A percentile compares a stretch with the other conserved stretches of the same genome.
Evolutionary conservation across 2,113 vertebrate species (phyloP).

Genomic region (Cebus imitator): DNA sequence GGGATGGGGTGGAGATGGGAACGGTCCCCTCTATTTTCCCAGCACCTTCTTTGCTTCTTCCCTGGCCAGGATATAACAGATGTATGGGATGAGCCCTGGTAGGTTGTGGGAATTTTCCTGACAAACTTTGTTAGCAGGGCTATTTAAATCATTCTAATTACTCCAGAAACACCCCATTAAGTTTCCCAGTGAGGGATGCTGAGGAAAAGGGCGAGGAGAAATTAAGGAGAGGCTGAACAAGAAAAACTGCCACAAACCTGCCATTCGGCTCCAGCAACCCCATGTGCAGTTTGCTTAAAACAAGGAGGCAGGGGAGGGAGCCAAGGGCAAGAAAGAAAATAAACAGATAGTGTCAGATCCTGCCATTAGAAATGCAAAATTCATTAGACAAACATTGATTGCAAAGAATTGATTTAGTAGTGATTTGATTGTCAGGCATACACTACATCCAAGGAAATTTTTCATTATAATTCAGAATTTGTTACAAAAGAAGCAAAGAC

Average conservation of each 20-base stretch:
- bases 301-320: constrained; percentile 41
- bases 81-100: constrained; percentile 3
- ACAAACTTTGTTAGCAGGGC: constrained; percentile 79
- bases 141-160: constrained; percentile 85
- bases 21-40: not conserved
- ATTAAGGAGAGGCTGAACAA: constrained; percentile 9
- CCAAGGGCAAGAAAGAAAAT: constrained; percentile 80
- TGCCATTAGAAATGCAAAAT: constrained; percentile 85
- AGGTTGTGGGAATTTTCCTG: constrained; percentile 55
- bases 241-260: not conserved
- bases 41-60: not conserved
- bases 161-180: constrained; percentile 84
- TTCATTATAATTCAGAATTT: constrained; percentile 80
- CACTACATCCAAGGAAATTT: constrained; percentile 72
- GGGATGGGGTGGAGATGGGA: accelerated
- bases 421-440: constrained; percentile 80
- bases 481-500: constrained; percentile 60
- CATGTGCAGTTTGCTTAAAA: constrained; percentile 63
- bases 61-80: constrained; percentile 31
- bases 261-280: constrained; percentile 2
- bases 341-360: constrained; percentile 78
- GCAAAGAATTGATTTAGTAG: constrained; percentile 84
- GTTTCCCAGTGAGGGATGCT: constrained; percentile 81
- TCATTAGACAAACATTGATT: constrained; percentile 88
- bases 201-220: constrained; percentile 56